These are phyloP conservation scores for Apodemus agrarius DNA, from an alignment of 2,797 vertebrate genomes.

Conservation along the genomic window DNA sequence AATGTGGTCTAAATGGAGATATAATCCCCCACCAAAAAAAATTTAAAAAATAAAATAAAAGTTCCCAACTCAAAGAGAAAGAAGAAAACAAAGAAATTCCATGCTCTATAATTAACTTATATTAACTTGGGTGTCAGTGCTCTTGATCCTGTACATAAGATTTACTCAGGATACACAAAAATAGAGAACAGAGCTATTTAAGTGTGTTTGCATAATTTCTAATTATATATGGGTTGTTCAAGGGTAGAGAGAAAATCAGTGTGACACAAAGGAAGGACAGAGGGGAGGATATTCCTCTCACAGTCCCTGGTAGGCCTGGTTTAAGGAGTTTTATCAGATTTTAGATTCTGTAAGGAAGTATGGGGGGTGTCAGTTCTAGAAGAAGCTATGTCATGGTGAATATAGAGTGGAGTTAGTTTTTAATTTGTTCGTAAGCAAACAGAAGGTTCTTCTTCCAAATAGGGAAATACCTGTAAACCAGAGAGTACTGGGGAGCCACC, in stretches of 20 bases:
- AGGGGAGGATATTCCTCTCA: not conserved
- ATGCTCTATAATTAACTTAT: not conserved
- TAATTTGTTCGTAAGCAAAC: not conserved
- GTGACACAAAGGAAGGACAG: not conserved
- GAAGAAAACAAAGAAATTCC: not conserved
- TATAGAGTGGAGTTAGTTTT: not conserved
- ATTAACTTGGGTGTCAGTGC: not conserved
- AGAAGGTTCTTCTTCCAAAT: slow-evolving; percentile 13
- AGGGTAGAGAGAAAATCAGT: not conserved
- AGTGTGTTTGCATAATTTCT: not conserved
- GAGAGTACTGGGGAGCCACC: not conserved
- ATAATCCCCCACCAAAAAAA: not conserved
- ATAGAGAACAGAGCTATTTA: not conserved
- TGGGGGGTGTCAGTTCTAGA: not conserved
- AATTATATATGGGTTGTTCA: not conserved
- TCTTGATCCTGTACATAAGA: slow-evolving; percentile 20
- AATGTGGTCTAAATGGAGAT: not conserved
- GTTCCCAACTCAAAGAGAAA: not conserved
- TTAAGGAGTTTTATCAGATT: not conserved
- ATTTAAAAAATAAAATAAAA: too few relatives aligned
- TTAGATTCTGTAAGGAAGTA: not conserved
- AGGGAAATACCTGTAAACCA: not conserved
- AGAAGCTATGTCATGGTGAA: not conserved
- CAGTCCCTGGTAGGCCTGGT: not conserved
- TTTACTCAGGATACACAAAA: slow-evolving; percentile 4